Evolutionary conservation across 2,888 invertebrate species (phyloP), one percentile per base, ranked within the genome.

Genomic region (Rhopalosiphum nymphaeae): DNA sequence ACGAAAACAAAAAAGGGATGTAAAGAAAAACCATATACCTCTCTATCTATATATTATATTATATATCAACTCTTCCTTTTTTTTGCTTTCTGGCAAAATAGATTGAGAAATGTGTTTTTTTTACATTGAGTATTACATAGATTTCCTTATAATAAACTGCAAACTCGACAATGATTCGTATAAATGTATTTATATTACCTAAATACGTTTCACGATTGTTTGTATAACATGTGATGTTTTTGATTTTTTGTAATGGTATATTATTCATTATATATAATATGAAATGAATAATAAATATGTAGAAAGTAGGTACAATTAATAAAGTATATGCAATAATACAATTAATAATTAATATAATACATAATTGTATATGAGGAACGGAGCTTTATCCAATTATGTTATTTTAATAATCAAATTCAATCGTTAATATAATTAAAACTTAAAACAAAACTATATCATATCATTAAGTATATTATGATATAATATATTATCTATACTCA

Each of bases 41-140:
- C n/a, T 21, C 57, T 44, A 42, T 61, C n/a, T 91, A 44, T 88
- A 49, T 89, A 56, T 56, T 89, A 56, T 56, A 36, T 16, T 78
- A 78, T 78, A 78, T 78, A 78, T 21, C n/a, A 7, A 16, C 67
- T 67, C 21, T 85, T 11, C 7, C 13, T 36, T 84, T 53, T 56
- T 49, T 85, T 91, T 85, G 16, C 42, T n/a, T 42, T 21, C 90
- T 13, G 57, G 13, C 16, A n/a, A 57, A 86, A 36, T 36, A 57
- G 56, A 57, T 91, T 56, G 85, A 85, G 44, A 57, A 56, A 91
- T 56, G 85, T n/a, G 57, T 57, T 91, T 91, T 56, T 91, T 91
- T 86, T 36, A 26, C 86, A 86, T 91, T 57, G 86, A 91, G 57
- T 57, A 57, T 57, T 84, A 78, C 36, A 36, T 78, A 46, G 85